Conservation (phyloP, 1,140 invertebrate genomes). For the Diachasma alloeum region DNA sequence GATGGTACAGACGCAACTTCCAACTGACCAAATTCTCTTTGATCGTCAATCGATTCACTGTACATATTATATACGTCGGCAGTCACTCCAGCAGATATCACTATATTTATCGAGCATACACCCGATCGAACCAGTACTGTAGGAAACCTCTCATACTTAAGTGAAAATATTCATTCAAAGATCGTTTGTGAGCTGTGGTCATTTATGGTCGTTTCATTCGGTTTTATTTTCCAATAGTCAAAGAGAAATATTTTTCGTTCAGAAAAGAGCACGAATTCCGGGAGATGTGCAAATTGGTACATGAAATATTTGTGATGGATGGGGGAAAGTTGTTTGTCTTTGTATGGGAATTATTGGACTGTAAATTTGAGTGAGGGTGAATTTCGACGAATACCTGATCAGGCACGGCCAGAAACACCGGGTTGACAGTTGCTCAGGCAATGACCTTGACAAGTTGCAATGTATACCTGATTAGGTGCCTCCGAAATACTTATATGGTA, state of each 20-base stretch:
- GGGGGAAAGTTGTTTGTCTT: too few species aligned
- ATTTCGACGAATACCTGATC: too few species aligned
- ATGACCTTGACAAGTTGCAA: too few species aligned
- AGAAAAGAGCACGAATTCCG: neutral
- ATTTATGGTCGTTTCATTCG: neutral
- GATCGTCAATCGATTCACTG: neutral
- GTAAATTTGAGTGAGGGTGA: too few species aligned
- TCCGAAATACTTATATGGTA: too few species aligned
- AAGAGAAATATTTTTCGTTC: neutral
- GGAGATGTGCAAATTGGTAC: neutral
- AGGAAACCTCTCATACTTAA: neutral
- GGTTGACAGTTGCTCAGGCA: too few species aligned
- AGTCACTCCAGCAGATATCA: neutral
- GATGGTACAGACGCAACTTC: conserved; percentile 10
- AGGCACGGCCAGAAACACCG: too few species aligned
- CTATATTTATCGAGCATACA: neutral
- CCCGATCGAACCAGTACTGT: neutral
- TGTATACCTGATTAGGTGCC: too few species aligned
- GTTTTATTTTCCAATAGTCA: too few species aligned
- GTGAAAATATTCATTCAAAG: neutral
- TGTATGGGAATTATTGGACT: too few species aligned
- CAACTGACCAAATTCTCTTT: conserved; percentile 9
- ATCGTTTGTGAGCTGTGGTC: neutral
- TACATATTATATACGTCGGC: neutral
- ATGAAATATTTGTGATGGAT: too few species aligned